Evolutionary conservation across 2,888 invertebrate genomes (phyloP).

Genomic region (Campaea margaritaria): DNA sequence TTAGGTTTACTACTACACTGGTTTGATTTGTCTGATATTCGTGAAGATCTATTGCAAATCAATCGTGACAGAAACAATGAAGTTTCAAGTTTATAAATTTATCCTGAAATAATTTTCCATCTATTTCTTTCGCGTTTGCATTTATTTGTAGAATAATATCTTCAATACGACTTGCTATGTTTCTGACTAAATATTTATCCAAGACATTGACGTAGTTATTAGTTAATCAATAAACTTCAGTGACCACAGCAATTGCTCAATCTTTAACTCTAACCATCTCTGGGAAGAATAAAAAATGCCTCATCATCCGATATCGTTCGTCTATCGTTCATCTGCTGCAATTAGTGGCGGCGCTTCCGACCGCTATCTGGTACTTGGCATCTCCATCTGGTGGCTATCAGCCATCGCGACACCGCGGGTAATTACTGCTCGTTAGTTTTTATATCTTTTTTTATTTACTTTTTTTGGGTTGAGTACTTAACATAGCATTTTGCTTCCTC

Average conservation of each 20-base stretch:
- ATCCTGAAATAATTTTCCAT: too few relatives aligned
- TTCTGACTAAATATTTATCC: not conserved
- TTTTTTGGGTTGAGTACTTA: slow-evolving; percentile 1
- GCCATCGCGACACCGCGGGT: slow-evolving; percentile 8
- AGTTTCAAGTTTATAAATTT: too few relatives aligned
- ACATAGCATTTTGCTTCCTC: not conserved
- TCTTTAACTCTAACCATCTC: slow-evolving; percentile 3
- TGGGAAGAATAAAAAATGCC: slow-evolving; percentile 24
- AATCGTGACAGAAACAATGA: too few relatives aligned
- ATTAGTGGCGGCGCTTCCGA: slow-evolving; percentile 30
- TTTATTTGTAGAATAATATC: too few relatives aligned
- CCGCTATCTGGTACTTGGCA: slow-evolving; percentile 11
- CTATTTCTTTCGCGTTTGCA: too few relatives aligned
- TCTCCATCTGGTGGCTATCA: slow-evolving; percentile 5
- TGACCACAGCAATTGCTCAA: slow-evolving; percentile 3
- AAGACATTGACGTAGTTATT: too few relatives aligned
- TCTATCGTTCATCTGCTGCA: slow-evolving; percentile 26
- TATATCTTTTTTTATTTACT: slow-evolving; percentile 17
- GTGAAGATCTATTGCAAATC: too few relatives aligned
- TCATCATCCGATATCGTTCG: slow-evolving; percentile 22
- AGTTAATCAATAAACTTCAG: not conserved
- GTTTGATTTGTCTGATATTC: too few relatives aligned
- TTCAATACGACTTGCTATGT: too few relatives aligned
- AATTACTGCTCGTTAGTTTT: slow-evolving; percentile 25
- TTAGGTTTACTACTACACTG: too few relatives aligned